Base-by-base conservation (phyloP, 2,888 invertebrate species). In the Corythucha ciliata region DNA sequence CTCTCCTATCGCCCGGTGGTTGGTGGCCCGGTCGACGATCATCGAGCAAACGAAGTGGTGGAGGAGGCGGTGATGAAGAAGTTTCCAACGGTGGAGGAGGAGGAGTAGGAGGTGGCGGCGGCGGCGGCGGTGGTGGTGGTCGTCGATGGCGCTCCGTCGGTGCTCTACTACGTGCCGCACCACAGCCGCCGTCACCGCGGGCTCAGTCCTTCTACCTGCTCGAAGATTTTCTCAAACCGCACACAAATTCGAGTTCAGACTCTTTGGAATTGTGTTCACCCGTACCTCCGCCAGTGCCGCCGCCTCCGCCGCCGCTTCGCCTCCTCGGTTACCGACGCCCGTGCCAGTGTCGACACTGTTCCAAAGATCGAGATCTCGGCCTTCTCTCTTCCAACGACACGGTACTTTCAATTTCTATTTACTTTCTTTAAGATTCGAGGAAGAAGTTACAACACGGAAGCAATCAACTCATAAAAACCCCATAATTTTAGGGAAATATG, bases 181-280 rank as follows among this genome's bases (percentile, higher is more conserved):
- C 67, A 48, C 65, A 68, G 6, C 64, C 56, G 22, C 64, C 67
- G 48, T 66, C 69, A 3, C 66, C 63, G 20, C 61, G 68, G 18
- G 69, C 72, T 3, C 71, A 72, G 57, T 71, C 71, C 55, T 72
- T 72, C 56, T 72, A 72, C 61, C 66, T 72, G 10, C 62, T 72
- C 20, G 72, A 72, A 52, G 72, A 72, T 55, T 72, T 72, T 50
- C 61, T 72, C 37, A 64, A 67, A 14, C 72, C 70, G 50, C 44
- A 51, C 29, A 56, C 61, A 41, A 57, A 62, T 24, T 64, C 65
- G 54, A 64, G 63, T 40, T 67, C 66, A 53, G 61, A 67, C 48
- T 68, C 69, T 41, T 63, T 67, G 25, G 68, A 68, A 50, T 54
- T 68, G 44, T 66, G 69, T 1, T 67, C 69, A 21, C 66, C 67